Conservation (phyloP, 1,140 invertebrate genomes). For the Sycophaga agraensis region DNA sequence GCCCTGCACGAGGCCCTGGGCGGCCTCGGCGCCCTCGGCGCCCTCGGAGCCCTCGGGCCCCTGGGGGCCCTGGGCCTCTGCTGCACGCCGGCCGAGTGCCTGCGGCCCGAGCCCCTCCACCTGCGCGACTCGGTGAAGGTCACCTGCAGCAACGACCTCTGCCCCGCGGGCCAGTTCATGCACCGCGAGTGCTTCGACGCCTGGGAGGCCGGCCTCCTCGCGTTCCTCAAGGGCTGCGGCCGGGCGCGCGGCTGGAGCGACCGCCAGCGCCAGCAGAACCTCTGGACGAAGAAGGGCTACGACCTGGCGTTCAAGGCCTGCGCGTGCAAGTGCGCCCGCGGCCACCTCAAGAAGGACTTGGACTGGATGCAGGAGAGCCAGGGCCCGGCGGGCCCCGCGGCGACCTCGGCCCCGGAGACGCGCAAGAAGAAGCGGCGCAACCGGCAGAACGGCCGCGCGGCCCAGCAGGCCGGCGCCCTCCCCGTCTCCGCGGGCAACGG, state of each 20-base stretch:
- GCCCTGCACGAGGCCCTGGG: no score
- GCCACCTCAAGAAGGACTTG: conserved; percentile 91
- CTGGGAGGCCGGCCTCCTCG: conserved; percentile 87
- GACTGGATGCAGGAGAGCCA: conserved; percentile 85
- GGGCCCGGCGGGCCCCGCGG: conserved; percentile 48
- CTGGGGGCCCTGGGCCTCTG: conserved; percentile 62
- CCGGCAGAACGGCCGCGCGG: conserved; percentile 62
- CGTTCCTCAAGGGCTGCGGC: conserved; percentile 85
- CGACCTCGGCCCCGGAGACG: conserved; percentile 54
- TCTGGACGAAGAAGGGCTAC: conserved; percentile 98
- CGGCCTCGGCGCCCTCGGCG: conserved; percentile 19
- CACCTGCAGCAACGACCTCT: conserved; percentile 93
- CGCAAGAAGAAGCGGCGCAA: conserved; percentile 76
- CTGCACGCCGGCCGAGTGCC: conserved; percentile 80
- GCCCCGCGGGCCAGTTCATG: conserved; percentile 86
- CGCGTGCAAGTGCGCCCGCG: conserved; percentile 83
- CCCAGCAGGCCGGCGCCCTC: conserved; percentile 60
- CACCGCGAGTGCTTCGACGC: conserved; percentile 92
- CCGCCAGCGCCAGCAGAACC: conserved; percentile 87
- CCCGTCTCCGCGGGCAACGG: conserved; percentile 39
- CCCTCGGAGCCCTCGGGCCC: conserved; percentile 30
- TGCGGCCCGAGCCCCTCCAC: conserved; percentile 62
- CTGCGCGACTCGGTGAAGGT: conserved; percentile 75
- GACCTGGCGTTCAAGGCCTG: conserved; percentile 90
- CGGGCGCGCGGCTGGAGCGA: conserved; percentile 92